Evolutionary conservation across 2,797 vertebrate species (phyloP).

Genomic region (Danio jaintianensis): DNA sequence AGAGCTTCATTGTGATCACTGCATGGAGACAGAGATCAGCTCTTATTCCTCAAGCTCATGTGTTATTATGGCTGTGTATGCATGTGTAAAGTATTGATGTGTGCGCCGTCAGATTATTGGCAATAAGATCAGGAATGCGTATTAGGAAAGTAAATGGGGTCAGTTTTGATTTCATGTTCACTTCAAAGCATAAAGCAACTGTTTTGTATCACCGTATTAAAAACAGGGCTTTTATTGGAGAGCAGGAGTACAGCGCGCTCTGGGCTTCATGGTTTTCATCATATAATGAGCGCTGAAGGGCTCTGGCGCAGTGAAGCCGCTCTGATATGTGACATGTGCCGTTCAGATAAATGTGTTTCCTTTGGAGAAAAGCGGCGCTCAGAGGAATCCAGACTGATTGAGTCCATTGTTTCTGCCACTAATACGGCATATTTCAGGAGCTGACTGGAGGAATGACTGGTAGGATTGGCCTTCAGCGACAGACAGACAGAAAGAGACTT

Average conservation of each 20-base stretch:
- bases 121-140: neutral
- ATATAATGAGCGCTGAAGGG: slow-evolving; percentile 32
- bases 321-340: slow-evolving; percentile 49
- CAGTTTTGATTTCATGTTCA: neutral
- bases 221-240: slow-evolving; percentile 34
- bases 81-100: no score
- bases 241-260: neutral
- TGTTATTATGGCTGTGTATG: no score
- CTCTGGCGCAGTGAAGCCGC: slow-evolving; percentile 41
- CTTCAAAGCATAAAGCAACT: slow-evolving; percentile 17
- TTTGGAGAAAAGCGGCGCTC: slow-evolving; percentile 34
- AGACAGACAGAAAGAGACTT: slow-evolving; percentile 3
- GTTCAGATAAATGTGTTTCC: slow-evolving; percentile 50
- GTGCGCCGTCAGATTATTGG: no score
- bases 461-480: slow-evolving; percentile 9
- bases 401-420: slow-evolving; percentile 33
- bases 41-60: no score
- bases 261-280: slow-evolving; percentile 49
- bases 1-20: no score
- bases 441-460: slow-evolving; percentile 12
- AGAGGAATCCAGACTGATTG: slow-evolving; percentile 26
- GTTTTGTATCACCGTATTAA: slow-evolving; percentile 13
- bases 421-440: slow-evolving; percentile 9
- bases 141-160: neutral
- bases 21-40: no score